Conservation (phyloP, 2,888 invertebrate species). For the Lampropteryx suffumata region DNA sequence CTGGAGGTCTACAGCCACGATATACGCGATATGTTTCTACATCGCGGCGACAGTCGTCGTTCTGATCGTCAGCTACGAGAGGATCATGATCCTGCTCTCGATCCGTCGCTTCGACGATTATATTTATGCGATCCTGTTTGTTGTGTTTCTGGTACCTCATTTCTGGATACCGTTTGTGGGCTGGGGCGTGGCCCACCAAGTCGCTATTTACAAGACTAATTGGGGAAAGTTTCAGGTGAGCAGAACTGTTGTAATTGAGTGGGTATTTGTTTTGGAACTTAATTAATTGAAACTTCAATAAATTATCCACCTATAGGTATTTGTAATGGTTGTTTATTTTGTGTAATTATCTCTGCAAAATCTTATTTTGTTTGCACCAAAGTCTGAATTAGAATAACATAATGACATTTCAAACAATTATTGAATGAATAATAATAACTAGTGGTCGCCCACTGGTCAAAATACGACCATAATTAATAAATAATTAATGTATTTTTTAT, state of each 20-base stretch:
- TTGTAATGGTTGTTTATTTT: slow-evolving; percentile 1
- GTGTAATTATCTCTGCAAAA: background rate
- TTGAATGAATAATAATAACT: no score
- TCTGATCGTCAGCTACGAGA: slow-evolving; percentile 83
- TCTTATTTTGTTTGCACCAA: no score
- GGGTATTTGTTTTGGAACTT: slow-evolving; percentile 29
- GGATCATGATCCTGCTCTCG: slow-evolving; percentile 83
- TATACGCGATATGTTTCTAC: slow-evolving; percentile 86
- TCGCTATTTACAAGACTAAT: slow-evolving; percentile 86
- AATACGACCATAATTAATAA: no score
- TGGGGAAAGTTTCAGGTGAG: slow-evolving; percentile 86
- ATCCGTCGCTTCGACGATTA: slow-evolving; percentile 86
- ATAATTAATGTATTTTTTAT: no score
- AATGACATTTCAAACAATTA: no score
- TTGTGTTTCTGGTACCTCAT: slow-evolving; percentile 86
- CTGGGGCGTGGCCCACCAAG: slow-evolving; percentile 87
- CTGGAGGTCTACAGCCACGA: slow-evolving; percentile 84
- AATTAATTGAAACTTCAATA: slow-evolving; percentile 36
- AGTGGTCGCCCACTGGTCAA: no score
- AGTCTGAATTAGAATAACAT: no score
- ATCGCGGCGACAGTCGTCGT: slow-evolving; percentile 82
- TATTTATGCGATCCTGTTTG: slow-evolving; percentile 86
- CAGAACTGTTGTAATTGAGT: slow-evolving; percentile 14
- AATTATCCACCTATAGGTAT: slow-evolving; percentile 4
- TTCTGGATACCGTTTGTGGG: slow-evolving; percentile 88